A percentile compares a stretch with the other conserved stretches of the same genome.
These are phyloP conservation scores for Huso huso DNA, from an alignment of 2,797 vertebrate genomes.

Conservation along the genomic window DNA sequence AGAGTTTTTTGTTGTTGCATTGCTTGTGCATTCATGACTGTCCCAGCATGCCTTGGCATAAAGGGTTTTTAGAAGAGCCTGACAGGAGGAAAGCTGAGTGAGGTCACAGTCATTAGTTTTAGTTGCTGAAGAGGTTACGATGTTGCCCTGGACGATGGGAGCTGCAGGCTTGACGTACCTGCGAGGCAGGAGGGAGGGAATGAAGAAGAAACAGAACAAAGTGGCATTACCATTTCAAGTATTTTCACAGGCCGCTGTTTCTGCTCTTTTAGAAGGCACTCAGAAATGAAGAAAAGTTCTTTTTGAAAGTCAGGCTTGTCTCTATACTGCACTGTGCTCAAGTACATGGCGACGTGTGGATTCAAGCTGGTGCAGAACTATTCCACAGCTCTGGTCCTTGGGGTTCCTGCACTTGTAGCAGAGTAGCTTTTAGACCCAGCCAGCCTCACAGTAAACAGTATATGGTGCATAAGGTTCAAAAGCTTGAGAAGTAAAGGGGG, in stretches of 20 bases:
- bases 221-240: constrained; percentile 46
- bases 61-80: constrained; percentile 16
- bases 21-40: constrained; percentile 72
- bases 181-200: background rate
- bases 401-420: background rate
- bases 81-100: constrained; percentile 32
- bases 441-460: constrained; percentile 1
- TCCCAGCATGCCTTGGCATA: constrained; percentile 32
- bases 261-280: constrained; percentile 59
- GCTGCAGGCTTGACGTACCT: constrained; percentile 12
- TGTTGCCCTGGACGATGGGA: constrained; percentile 48
- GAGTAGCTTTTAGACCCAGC: background rate
- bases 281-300: constrained; percentile 11
- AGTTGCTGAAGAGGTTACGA: constrained; percentile 55
- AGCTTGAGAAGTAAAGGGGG: background rate
- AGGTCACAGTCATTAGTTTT: constrained; percentile 54
- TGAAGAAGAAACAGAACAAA: constrained; percentile 24
- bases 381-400: constrained; percentile 2
- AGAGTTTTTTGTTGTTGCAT: constrained; percentile 69
- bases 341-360: constrained; percentile 4
- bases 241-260: constrained; percentile 49
- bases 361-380: background rate
- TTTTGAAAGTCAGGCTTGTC: constrained; percentile 16
- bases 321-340: constrained; percentile 1
- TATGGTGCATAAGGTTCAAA: background rate